Base-by-base conservation (phyloP, 2,888 invertebrate genomes). In the Cerceris ruficornis region DNA sequence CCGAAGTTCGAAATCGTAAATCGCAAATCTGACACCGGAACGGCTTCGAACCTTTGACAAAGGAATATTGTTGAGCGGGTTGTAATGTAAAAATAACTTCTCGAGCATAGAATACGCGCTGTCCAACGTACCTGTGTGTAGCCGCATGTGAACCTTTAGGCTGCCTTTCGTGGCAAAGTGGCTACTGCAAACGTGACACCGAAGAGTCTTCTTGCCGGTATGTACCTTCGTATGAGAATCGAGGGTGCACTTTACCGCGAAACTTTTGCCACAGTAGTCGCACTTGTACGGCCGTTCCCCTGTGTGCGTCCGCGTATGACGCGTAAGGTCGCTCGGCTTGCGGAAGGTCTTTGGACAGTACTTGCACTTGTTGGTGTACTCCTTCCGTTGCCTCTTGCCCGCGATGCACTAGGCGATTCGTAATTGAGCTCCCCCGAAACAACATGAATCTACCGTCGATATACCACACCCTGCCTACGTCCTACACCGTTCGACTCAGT, bases 291-390 rank as follows among this genome's bases (percentile, higher is more conserved):
- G 96, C 81, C 94, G 94, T 89, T 96, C 96, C 1, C 95, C 95
- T 0, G 95, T 95, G 88, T 96, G 96, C 6, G 94, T 95, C 55
- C 95, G 92, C 60, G 95, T 92, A 87, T 96, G 96, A 2, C 95
- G 93, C 59, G 94, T 93, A 59, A 95, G 92, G 92, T 96, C 96
- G 67, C 95, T 95, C 0, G 95, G 95, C 88, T 96, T 96, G 83
- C 95, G 94, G 88, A 96, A 96, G 73, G 93, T 93, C 89, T 95
- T 96, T 13, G 93, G 92, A 89, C 96, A 96, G 84, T 90, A 94
- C 71, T 91, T 92, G 92, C 95, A 93, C 89, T 93, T 83, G 91
- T 94, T 93, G 88, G 93, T 84, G 90, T 94, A 90, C 66, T 91
- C 87, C 66, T 91, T 88, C 60, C 84, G 88, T 39, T 90, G 87